A percentile compares a stretch with the other conserved stretches of the same genome.
phyloP scores from a whole-genome alignment of 2,113 vertebrate genomes.

The Puffinus mauretanicus region DNA sequence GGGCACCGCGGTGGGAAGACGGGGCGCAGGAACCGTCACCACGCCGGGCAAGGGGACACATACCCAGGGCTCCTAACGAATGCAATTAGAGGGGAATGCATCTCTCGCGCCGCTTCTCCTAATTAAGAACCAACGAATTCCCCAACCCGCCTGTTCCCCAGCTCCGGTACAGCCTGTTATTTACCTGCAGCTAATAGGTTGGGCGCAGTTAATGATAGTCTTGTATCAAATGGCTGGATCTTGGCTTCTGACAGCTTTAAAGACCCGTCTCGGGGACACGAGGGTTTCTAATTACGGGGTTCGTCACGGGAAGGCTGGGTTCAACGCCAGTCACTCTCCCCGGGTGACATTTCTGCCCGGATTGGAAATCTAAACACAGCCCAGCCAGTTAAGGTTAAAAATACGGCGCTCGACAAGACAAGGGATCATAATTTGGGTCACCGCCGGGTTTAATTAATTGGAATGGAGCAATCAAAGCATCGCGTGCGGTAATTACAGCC shows the following conservation, averaged over 20 bases:
- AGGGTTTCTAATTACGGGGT: conserved; percentile 79
- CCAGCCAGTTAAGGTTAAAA: conserved; percentile 79
- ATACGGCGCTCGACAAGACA: conserved; percentile 69
- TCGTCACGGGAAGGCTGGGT: conserved; percentile 67
- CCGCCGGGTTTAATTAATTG: conserved; percentile 83
- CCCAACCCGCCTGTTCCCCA: conserved; percentile 59
- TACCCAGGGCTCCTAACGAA: conserved; percentile 36
- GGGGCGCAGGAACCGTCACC: rapidly evolving
- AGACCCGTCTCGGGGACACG: conserved; percentile 72
- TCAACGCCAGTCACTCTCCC: conserved; percentile 72
- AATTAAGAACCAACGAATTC: conserved; percentile 74
- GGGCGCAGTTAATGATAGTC: conserved; percentile 67
- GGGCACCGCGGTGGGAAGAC: neutral
- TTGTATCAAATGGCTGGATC: conserved; percentile 72
- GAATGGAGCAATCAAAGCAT: conserved; percentile 75
- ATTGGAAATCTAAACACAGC: conserved; percentile 76
- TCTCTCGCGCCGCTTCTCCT: conserved; percentile 53
- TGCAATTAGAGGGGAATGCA: conserved; percentile 56
- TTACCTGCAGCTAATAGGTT: conserved; percentile 81
- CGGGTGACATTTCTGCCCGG: conserved; percentile 77
- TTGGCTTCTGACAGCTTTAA: conserved; percentile 78
- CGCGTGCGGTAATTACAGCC: conserved; percentile 76
- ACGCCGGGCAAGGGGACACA: neutral
- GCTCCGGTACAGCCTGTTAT: conserved; percentile 74
- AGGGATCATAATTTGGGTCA: conserved; percentile 80